A percentile compares a stretch with the other conserved stretches of the same genome.
Conservation (phyloP, 2,888 invertebrate genomes). For the Leucoptera coffeella region DNA sequence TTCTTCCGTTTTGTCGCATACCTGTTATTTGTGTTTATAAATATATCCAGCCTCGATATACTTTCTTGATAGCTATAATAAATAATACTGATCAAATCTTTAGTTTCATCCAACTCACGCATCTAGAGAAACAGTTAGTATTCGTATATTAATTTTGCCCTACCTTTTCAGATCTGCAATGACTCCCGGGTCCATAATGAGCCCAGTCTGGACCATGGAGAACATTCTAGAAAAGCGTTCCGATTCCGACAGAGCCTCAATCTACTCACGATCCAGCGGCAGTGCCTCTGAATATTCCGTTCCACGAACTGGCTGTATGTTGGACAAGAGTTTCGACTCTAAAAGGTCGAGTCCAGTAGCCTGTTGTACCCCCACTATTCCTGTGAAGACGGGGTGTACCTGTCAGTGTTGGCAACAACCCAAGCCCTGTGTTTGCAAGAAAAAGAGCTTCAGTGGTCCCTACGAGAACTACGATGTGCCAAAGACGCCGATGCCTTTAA, state of each 20-base stretch:
- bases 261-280: slow-evolving; percentile 61
- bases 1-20: too few species aligned
- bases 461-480: slow-evolving; percentile 80
- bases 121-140: too few species aligned
- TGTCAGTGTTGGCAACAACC: slow-evolving; percentile 38
- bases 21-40: too few species aligned
- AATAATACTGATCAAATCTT: too few species aligned
- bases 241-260: slow-evolving; percentile 56
- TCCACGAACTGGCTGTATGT: slow-evolving; percentile 33
- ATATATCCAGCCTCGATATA: too few species aligned
- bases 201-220: slow-evolving; percentile 56
- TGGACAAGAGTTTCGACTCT: slow-evolving; percentile 46
- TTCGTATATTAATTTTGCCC: too few species aligned
- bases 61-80: too few species aligned
- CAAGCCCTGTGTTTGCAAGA: slow-evolving; percentile 30
- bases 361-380: slow-evolving; percentile 52
- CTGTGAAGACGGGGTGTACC: slow-evolving; percentile 37
- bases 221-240: slow-evolving; percentile 39
- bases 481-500: slow-evolving; percentile 56
- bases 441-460: slow-evolving; percentile 46
- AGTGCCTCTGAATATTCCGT: slow-evolving; percentile 62
- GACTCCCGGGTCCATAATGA: slow-evolving; percentile 43
- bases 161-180: too few species aligned
- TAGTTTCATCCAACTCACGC: too few species aligned
- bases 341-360: slow-evolving; percentile 28